Percentiles rank a stretch among this genome's conserved stretches.
phyloP scores from a whole-genome alignment of 2,797 vertebrate genomes.

The Picus viridis region DNA sequence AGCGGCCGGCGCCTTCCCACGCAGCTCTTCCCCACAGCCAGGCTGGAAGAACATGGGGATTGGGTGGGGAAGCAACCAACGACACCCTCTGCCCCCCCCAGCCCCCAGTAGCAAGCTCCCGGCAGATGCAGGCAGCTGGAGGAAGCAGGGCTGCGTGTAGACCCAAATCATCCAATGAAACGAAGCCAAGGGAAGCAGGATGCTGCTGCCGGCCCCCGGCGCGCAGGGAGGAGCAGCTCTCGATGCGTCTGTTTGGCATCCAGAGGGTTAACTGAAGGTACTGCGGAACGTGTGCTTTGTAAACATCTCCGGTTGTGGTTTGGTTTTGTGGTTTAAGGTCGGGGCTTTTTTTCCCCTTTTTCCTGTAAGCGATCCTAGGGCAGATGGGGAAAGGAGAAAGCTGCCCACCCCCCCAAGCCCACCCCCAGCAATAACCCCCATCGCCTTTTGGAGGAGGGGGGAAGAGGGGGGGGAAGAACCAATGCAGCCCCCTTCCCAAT shows the following conservation, averaged over 20 bases:
- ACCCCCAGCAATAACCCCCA: neutral
- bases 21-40: neutral
- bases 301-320: conserved; percentile 13
- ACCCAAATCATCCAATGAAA: neutral
- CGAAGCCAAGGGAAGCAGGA: neutral
- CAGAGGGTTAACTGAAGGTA: conserved; percentile 52
- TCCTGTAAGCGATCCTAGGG: conserved; percentile 52
- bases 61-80: neutral
- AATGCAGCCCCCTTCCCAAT: neutral
- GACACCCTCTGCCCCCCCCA: no score
- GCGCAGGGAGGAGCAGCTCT: neutral
- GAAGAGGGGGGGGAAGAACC: no score
- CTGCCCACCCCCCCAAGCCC: neutral
- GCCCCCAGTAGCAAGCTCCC: neutral
- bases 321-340: no score
- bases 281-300: conserved; percentile 78
- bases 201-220: neutral
- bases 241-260: conserved; percentile 66
- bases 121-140: neutral
- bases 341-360: no score
- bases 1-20: neutral
- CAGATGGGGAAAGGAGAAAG: conserved; percentile 35
- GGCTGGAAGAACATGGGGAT: neutral
- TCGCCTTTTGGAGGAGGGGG: no score
- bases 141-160: neutral